Evolutionary conservation across 2,888 invertebrate genomes (phyloP), one percentile per base, ranked within the genome.

Genomic region (Tridacna gigas): DNA sequence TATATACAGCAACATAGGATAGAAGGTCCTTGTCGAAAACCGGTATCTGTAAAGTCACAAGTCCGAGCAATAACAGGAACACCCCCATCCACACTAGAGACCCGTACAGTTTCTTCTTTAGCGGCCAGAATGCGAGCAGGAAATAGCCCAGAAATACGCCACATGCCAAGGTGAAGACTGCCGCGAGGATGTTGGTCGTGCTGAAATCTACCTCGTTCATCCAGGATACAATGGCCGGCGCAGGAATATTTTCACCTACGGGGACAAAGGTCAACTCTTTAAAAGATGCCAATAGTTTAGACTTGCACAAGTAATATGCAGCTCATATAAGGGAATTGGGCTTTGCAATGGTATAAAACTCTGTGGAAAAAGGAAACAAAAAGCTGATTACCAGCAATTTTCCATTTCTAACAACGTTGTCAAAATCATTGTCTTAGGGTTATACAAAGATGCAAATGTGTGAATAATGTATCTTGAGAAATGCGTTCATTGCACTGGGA

Each of bases 111-210:
- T 83, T 87, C 83, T 87, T 87, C 63, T 69, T 80, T 5, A 26
- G n/a, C 18, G 87, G 87, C 87, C 87, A 87, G 83, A 87, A 87
- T 4, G 80, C 84, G 20, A 84, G 79, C n/a, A 84, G 63, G 22
- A 87, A 25, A 79, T 84, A 87, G 0, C 87, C 87, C 26, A 79
- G 56, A 7, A 79, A 65, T 11, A 77, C 79, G 9, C 87, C 87
- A 61, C 84, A 74, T 12, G 87, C 84, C 2, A 79, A 47, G 18
- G 75, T 60, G 73, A 87, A 87, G 13, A 87, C 20, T 11, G 78
- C 79, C 15, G 77, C 81, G 11, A 87, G 79, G 67, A 83, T 81
- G 28, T 84, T 78, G 9, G 71, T 60, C 12, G 80, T 84, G 9
- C 47, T 60, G 71, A 84, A 87, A 0, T 25, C n/a, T 26, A 63